Conservation (phyloP, 2,888 invertebrate genomes). For the Melinopterus prodromus region DNA sequence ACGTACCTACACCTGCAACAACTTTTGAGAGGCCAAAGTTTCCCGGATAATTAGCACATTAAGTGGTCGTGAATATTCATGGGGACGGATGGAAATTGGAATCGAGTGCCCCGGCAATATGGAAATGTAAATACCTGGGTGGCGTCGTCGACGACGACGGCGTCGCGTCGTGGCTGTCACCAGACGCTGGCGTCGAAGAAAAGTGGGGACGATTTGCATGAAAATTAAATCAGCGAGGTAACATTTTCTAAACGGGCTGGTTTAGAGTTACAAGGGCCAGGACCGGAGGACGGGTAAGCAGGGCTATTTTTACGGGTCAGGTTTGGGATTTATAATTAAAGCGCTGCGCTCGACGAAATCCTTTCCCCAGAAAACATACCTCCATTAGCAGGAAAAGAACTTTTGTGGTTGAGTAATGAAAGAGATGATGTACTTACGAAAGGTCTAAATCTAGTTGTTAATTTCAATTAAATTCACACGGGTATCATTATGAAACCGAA, state of each 20-base stretch:
- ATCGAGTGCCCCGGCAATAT: slow-evolving; percentile 38
- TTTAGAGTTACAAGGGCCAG: not conserved
- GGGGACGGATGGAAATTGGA: slow-evolving; percentile 38
- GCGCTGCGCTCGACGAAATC: not conserved
- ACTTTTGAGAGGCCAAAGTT: slow-evolving; percentile 36
- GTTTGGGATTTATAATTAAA: slow-evolving; percentile 4
- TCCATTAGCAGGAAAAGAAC: not conserved
- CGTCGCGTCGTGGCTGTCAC: slow-evolving; percentile 21
- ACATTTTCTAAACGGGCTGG: slow-evolving; percentile 35
- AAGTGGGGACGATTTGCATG: slow-evolving; percentile 34
- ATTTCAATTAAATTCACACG: too few species aligned
- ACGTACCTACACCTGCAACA: slow-evolving; percentile 33
- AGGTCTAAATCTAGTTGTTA: not conserved
- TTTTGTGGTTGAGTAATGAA: not conserved
- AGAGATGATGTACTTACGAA: not conserved
- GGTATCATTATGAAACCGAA: too few species aligned
- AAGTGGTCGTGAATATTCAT: slow-evolving; percentile 42
- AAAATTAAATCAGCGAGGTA: slow-evolving; percentile 37
- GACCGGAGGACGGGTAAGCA: not conserved
- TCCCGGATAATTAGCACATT: slow-evolving; percentile 42
- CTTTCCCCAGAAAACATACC: not conserved
- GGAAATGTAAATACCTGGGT: slow-evolving; percentile 39
- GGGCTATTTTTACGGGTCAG: not conserved
- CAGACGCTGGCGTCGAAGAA: slow-evolving; percentile 36
- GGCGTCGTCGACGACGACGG: slow-evolving; percentile 30